Base-by-base conservation (phyloP, 2,113 vertebrate genomes). In the Epinephelus moara region DNA sequence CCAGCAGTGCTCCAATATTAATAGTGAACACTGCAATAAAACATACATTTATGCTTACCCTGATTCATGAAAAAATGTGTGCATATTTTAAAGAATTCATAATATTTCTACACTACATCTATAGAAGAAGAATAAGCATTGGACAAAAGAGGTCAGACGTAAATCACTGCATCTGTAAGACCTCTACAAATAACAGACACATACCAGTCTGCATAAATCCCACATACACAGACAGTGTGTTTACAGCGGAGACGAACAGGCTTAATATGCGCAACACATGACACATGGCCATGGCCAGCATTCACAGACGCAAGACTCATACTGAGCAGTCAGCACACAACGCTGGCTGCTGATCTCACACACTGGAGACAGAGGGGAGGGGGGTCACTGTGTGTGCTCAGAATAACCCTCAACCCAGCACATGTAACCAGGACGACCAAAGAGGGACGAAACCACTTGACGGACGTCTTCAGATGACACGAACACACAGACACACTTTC, bases 251-350 rank as follows among this genome's bases (percentile, higher is more conserved):
- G 82, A 87, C 81, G 62, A 84, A 78, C 71, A 25, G 87, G 67
- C 59, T 86, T 81, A 88, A 91, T 89, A 90, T 91, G 87, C 85
- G 12, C 70, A 87, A 78, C 88, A 87, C 90, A 91, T 84, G 92
- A 94, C 88, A 91, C 90, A 87, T 52, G 57, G 78, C 33, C 37
- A 47, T 33, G 17, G 82, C 70, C 82, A 81, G 85, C 90, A 92
- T 88, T 91, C 93, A 89, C 85, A 90, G 89, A 93, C 75, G n/a
- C 59, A 82, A 52, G 53, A 85, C 87, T 91, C 87, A 91, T 85
- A 60, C 77, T 84, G 75, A 91, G 82, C 80, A 90, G 88, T 80
- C 85, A 87, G 85, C 71, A 66, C 52, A 76, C 84, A 84, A 73
- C 59, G 12, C 73, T 56, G 74, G 80, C 74, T 57, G 64, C 74